Base-by-base conservation (phyloP, 2,113 vertebrate species). In the Lontra canadensis region DNA sequence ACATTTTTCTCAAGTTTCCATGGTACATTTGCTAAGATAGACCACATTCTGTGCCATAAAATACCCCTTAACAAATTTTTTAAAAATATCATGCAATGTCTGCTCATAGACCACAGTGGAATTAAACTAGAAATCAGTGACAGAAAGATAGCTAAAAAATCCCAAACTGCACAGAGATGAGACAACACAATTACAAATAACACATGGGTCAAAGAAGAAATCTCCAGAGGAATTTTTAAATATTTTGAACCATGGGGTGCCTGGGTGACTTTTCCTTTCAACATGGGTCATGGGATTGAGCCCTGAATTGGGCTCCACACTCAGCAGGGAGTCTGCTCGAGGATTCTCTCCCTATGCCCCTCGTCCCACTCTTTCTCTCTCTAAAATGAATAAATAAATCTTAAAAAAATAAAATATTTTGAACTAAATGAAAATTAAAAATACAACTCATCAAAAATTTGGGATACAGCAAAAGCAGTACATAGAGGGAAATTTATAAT, bases 61-160 rank as follows among this genome's bases (percentile, higher is more conserved):
- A 85, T 29, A 74, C 29, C 21, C 5, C 49, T 29, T 73, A 59
- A 74, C 86, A 89, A 61, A 25, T 78, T 76, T 26, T 76, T 26
- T 36, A 90, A 42, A 78, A 59, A 59, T 44, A 74, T 26, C n/a
- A 79, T 36, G 63, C 57, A 90, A 79, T 39, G 6, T 80, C 34
- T 90, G 23, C 23, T 13, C 59, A 79, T 10, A 90, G 23, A 65
- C 34, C 42, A 78, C 42, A 78, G 31, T 78, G 42, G 25, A 36
- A 78, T 90, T 78, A 90, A 90, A 63, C 42, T 90, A 36, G 39
- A 90, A 90, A 90, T 78, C 5, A 90, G n/a, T 49, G n/a, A 90
- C 20, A 63, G 42, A 63, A 90, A 90, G 21, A 78, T 4, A 63
- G 23, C 6, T 63, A 42, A 90, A 90, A 34, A 49, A 36, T n/a